These are phyloP conservation scores for Microcebus jonahi DNA, from an alignment of 2,113 vertebrate species.

Conservation along the genomic window DNA sequence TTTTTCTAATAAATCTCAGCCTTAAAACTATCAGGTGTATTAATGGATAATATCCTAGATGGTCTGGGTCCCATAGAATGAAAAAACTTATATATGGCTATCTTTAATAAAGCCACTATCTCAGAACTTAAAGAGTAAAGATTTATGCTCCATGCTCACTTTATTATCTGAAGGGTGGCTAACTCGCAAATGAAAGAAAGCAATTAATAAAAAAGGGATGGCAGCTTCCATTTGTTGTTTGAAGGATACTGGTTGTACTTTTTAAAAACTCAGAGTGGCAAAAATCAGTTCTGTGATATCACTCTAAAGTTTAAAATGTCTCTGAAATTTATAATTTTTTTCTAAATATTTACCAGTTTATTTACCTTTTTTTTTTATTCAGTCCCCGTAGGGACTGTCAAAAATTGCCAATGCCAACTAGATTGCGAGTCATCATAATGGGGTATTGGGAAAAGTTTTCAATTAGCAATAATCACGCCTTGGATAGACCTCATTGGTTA, in stretches of 20 bases:
- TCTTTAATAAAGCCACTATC: background rate
- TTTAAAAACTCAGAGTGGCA: background rate
- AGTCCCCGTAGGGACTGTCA: too few species aligned
- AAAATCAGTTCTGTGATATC: conserved; percentile 7
- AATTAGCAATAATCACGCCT: too few species aligned
- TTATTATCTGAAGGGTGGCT: conserved; percentile 4
- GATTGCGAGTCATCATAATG: too few species aligned
- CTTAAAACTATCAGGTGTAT: background rate
- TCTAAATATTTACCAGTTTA: conserved; percentile 34
- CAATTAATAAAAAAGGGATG: background rate
- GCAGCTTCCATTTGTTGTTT: conserved; percentile 11
- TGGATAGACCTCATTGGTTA: too few species aligned
- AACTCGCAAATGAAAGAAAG: conserved; percentile 8
- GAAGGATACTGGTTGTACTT: background rate
- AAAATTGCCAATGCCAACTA: too few species aligned
- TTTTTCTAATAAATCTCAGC: background rate
- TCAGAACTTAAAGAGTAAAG: conserved; percentile 26
- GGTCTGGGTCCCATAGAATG: background rate
- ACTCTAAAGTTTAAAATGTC: background rate
- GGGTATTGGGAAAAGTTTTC: too few species aligned
- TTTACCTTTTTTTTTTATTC: background rate
- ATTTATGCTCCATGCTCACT: background rate
- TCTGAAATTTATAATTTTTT: background rate
- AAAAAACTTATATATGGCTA: background rate
- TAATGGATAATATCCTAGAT: background rate